Base-by-base conservation (phyloP, 2,888 invertebrate species). In the Xestia sexstrigata region DNA sequence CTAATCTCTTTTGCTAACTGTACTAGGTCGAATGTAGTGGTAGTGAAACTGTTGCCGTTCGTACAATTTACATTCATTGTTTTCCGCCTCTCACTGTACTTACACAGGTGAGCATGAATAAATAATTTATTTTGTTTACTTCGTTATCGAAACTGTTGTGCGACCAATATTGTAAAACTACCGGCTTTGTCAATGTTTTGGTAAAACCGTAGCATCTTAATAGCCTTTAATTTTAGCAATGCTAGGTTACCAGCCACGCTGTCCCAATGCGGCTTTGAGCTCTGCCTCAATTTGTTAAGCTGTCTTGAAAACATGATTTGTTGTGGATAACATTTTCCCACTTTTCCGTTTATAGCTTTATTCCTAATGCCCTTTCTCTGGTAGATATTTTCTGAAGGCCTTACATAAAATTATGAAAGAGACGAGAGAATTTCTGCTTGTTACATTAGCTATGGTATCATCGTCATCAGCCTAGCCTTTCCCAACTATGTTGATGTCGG, bases 11-110 rank as follows among this genome's bases (percentile, higher is more conserved):
- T 78, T 60, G 23, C 26, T 23, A 60, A 49, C 66, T 49, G 26
- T 78, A 76, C 70, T 26, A 55, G 26, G 63, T 76, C 55, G 35
- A 71, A 78, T 13, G 55, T 68, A 77, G 70, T 63, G 60, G 30
- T 74, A 78, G 70, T 62, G 63, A 73, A 83, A 74, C 60, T 75
- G 78, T 76, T 52, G 23, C 63, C 66, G n/a, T 47, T 15, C 47
- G 72, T 74, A 52, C 35, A 72, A 80, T 81, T 74, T 79, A 79
- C 63, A 74, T 76, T 74, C 65, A 86, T 84, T 80, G 83, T 75
- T 87, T 81, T 78, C 63, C 70, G 47, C 63, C 23, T 23, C 63
- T 52, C 52, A 23, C 23, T 35, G 67, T 69, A 63, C 45, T 70
- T 68, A 58, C 55, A 60, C 73, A 83, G 72, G 67, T 76, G 82